phyloP scores from a whole-genome alignment of 2,888 invertebrate species.

The Taenaris catops region DNA sequence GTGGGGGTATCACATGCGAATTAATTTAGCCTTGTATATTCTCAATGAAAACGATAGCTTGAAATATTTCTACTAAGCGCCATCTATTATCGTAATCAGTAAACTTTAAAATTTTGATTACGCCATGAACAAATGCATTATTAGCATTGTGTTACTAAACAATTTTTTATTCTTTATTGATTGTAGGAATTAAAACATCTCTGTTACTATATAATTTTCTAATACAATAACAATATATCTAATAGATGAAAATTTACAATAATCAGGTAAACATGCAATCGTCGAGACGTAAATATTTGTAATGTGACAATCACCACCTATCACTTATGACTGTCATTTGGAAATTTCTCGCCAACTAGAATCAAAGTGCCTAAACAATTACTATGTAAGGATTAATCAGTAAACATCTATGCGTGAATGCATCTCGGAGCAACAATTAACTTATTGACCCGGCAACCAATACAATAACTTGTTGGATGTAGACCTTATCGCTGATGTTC shows the following conservation, averaged over 20 bases:
- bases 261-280: conserved; percentile 1
- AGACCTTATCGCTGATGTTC: conserved; percentile 39
- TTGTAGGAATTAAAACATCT: no score
- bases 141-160: no score
- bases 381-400: conserved; percentile 14
- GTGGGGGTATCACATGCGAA: no score
- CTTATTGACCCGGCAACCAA: conserved; percentile 59
- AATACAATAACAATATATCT: not conserved
- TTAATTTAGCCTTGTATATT: no score
- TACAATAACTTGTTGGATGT: conserved; percentile 34
- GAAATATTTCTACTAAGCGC: no score
- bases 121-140: no score
- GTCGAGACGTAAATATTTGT: not conserved
- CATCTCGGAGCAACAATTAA: conserved; percentile 44
- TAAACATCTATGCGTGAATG: conserved; percentile 24
- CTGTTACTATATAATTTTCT: no score
- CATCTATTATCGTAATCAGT: no score
- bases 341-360: conserved; percentile 3
- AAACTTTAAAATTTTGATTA: no score
- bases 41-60: no score
- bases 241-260: conserved; percentile 1
- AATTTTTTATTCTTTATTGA: no score
- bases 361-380: conserved; percentile 7
- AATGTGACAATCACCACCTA: conserved; percentile 3
- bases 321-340: conserved; percentile 1